These are phyloP conservation scores for Trogon surrucura DNA, from an alignment of 2,113 vertebrate species.

Conservation along the genomic window DNA sequence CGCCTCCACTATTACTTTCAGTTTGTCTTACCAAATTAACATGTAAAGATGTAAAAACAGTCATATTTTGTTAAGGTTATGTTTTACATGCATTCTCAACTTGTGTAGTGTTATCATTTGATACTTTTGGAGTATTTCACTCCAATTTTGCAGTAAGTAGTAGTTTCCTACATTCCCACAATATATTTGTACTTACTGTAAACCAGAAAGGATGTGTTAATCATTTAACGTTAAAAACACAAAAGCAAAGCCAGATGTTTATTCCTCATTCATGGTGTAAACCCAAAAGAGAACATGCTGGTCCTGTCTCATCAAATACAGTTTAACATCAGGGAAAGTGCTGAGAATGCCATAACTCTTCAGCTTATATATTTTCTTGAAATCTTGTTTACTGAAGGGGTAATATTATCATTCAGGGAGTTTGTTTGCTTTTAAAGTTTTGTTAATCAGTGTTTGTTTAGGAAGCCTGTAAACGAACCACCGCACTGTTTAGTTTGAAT, in stretches of 20 bases:
- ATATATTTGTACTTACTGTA: background rate
- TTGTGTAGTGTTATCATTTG: background rate
- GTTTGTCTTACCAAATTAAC: background rate
- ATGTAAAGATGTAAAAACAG: background rate
- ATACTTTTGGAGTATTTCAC: background rate
- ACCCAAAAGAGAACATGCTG: background rate
- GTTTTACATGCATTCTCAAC: background rate
- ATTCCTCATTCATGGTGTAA: background rate
- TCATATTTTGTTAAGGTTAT: background rate
- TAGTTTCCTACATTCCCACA: background rate
- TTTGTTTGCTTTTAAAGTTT: background rate
- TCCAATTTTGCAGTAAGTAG: background rate
- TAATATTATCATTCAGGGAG: background rate
- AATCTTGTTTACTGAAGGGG: background rate
- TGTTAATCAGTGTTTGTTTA: background rate
- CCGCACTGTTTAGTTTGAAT: rapidly evolving
- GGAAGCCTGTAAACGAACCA: background rate
- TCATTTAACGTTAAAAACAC: background rate
- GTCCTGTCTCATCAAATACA: background rate
- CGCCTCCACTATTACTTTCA: background rate
- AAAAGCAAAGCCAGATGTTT: background rate
- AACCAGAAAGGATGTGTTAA: background rate
- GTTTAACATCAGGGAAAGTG: background rate
- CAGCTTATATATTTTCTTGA: background rate
- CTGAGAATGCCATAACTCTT: background rate